These are phyloP conservation scores for Campylomormyrus numenius DNA, from an alignment of 2,113 vertebrate species.

Conservation along the genomic window DNA sequence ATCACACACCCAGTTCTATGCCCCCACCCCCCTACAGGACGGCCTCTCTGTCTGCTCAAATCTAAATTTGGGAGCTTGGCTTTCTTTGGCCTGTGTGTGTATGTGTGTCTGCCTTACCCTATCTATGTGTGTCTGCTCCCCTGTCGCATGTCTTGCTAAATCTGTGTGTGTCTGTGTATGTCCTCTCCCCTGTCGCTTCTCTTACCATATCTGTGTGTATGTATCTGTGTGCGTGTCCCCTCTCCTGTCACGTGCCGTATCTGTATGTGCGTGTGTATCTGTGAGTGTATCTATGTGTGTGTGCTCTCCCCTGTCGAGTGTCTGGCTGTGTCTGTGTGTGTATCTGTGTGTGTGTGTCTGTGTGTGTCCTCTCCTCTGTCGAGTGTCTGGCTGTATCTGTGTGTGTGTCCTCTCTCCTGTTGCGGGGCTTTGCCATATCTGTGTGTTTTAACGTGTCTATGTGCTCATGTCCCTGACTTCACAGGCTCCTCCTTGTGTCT, in stretches of 20 bases:
- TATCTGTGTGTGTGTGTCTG: neutral
- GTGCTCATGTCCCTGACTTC: neutral
- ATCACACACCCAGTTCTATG: too few species aligned
- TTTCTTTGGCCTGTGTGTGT: neutral
- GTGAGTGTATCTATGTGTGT: neutral
- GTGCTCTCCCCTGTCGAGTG: neutral
- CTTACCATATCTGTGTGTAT: neutral
- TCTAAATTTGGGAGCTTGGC: neutral
- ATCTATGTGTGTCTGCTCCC: neutral
- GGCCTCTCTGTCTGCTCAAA: constrained; percentile 17
- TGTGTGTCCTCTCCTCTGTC: neutral
- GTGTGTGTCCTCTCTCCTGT: neutral
- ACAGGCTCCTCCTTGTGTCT: neutral
- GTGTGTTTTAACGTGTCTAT: neutral
- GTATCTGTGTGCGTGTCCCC: neutral
- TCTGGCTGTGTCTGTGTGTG: too few species aligned
- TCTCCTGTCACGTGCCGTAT: neutral
- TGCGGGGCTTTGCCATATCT: neutral
- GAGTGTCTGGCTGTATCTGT: too few species aligned
- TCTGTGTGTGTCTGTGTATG: neutral
- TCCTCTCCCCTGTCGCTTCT: neutral
- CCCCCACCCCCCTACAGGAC: constrained; percentile 19
- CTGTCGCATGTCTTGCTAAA: neutral
- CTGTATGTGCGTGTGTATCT: neutral
- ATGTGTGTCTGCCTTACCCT: neutral